Percentiles rank a stretch among this genome's conserved stretches.
Conservation (phyloP, 2,113 vertebrate genomes). For the human (Homo sapiens) region DNA sequence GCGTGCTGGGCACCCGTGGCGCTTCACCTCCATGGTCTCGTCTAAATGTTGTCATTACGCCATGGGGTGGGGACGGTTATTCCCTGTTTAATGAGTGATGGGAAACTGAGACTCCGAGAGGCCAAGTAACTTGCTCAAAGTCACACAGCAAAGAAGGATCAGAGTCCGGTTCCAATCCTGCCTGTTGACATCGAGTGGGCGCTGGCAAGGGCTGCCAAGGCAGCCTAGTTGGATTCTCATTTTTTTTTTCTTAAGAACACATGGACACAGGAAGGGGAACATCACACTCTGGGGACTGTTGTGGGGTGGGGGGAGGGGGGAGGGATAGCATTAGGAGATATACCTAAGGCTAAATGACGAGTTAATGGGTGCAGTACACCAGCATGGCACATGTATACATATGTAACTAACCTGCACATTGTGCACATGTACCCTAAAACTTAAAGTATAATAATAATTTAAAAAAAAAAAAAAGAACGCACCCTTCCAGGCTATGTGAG, state of each 20-base stretch:
- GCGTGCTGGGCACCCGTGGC: rapidly evolving
- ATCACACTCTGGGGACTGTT: too few species aligned
- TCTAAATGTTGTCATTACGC: neutral
- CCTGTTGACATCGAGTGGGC: neutral
- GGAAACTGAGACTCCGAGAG: neutral
- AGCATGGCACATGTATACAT: too few species aligned
- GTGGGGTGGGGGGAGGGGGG: too few species aligned
- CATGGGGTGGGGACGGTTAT: rapidly evolving
- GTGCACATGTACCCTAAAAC: too few species aligned
- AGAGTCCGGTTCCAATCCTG: neutral
- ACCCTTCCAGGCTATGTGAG: neutral
- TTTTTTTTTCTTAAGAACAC: neutral
- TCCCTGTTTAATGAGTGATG: neutral
- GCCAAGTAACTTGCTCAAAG: neutral
- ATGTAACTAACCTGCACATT: too few species aligned
- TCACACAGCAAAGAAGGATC: neutral
- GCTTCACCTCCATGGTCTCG: rapidly evolving
- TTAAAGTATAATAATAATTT: too few species aligned
- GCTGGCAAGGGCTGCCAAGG: neutral
- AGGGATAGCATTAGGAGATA: too few species aligned
- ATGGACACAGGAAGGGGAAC: too few species aligned
- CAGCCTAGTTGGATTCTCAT: too few species aligned
- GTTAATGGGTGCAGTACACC: too few species aligned
- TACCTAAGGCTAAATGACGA: too few species aligned
- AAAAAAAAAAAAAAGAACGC: too few species aligned